phyloP scores from a whole-genome alignment of 2,797 vertebrate species.

The Staurois parvus region DNA sequence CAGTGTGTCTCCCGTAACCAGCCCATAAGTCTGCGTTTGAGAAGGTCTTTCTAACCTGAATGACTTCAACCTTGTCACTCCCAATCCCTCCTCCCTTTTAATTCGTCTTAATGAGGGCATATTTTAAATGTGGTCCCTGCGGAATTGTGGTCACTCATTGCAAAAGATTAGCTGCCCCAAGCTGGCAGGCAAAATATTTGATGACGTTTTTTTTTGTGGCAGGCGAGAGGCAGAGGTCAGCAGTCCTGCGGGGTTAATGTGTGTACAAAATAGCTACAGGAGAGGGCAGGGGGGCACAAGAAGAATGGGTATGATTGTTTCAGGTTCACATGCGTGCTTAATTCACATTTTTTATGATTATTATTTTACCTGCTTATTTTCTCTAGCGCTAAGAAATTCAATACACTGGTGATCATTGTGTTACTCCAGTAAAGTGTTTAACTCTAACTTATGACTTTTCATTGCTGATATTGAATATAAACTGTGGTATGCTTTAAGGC shows the following conservation, averaged over 20 bases:
- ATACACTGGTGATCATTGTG: neutral
- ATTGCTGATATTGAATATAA: neutral
- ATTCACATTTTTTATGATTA: conserved; percentile 39
- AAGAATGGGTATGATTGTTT: conserved; percentile 65
- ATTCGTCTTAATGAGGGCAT: conserved; percentile 63
- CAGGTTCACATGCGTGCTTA: conserved; percentile 31
- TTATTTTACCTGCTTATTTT: conserved; percentile 46
- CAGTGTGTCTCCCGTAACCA: neutral
- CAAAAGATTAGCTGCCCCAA: conserved; percentile 44
- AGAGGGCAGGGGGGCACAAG: conserved; percentile 46
- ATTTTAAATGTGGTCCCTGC: conserved; percentile 47
- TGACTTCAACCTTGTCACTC: conserved; percentile 28
- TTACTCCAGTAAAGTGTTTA: neutral
- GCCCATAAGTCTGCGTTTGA: conserved; percentile 16
- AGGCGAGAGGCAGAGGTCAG: conserved; percentile 56
- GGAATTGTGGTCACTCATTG: conserved; percentile 48
- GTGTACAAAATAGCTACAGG: conserved; percentile 59
- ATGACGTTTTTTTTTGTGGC: conserved; percentile 47
- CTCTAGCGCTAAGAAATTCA: conserved; percentile 18
- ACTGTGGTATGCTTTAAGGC: neutral
- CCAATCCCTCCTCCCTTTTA: conserved; percentile 52
- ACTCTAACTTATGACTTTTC: neutral
- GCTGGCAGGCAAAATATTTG: conserved; percentile 52
- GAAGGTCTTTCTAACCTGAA: conserved; percentile 51
- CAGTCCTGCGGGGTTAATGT: conserved; percentile 40